Evolutionary conservation across 2,888 invertebrate genomes (phyloP).

Genomic region (Theristus sp.): DNA sequence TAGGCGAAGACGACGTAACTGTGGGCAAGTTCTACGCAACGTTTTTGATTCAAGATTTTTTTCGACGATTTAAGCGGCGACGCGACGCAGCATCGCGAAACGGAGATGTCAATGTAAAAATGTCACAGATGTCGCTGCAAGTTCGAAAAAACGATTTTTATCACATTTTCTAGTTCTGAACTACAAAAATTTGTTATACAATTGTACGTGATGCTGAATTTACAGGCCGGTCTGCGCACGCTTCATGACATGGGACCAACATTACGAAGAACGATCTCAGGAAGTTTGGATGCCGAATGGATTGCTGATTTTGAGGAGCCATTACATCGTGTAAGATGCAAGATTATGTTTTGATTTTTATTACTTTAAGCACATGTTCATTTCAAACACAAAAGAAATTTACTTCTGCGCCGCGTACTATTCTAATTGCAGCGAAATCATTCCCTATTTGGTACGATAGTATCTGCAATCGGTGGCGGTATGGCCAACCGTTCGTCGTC

Average conservation of each 20-base stretch:
- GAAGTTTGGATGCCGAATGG: conserved; percentile 67
- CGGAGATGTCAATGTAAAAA: conserved; percentile 12
- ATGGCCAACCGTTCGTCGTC: too few relatives aligned
- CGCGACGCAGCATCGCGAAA: conserved; percentile 45
- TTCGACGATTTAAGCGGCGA: conserved; percentile 84
- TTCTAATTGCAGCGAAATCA: not conserved
- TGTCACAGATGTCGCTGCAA: conserved; percentile 27
- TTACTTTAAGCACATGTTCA: too few relatives aligned
- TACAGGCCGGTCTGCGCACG: conserved; percentile 73
- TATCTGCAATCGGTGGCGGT: too few relatives aligned
- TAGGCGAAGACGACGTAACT: conserved; percentile 80
- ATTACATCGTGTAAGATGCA: conserved; percentile 90
- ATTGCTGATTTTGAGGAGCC: conserved; percentile 69
- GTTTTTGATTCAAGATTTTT: conserved; percentile 98
- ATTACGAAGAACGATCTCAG: conserved; percentile 88
- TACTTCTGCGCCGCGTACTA: too few relatives aligned
- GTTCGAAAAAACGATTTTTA: conserved; percentile 7
- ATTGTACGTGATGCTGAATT: too few relatives aligned
- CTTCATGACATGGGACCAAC: conserved; percentile 96
- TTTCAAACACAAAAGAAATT: too few relatives aligned
- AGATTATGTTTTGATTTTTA: too few relatives aligned
- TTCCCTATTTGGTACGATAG: too few relatives aligned
- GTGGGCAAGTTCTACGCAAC: conserved; percentile 99
- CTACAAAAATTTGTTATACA: too few relatives aligned
- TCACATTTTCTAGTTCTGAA: too few relatives aligned